A percentile compares a stretch with the other conserved stretches of the same genome.
Conservation (phyloP, 2,888 invertebrate genomes). For the Amblyjoppa proteus region DNA sequence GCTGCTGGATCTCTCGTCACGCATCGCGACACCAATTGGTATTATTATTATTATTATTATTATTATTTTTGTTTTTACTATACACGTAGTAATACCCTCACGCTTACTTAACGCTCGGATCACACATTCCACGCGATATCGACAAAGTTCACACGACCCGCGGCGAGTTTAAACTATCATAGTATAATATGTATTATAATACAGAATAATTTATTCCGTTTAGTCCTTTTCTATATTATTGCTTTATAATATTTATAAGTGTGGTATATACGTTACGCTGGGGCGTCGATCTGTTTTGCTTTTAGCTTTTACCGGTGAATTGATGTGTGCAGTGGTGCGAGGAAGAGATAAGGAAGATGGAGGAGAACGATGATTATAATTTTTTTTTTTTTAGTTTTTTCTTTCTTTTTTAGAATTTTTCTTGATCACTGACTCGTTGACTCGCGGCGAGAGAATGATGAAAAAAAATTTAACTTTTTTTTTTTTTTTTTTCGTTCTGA, state of each 20-base stretch:
- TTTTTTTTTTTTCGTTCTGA: constrained; percentile 7
- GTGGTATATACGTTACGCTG: constrained; percentile 15
- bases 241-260: constrained; percentile 20
- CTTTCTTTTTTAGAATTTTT: constrained; percentile 7
- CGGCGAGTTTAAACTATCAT: constrained; percentile 29
- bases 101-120: constrained; percentile 16
- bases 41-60: not conserved
- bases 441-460: not conserved
- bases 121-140: constrained; percentile 9
- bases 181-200: constrained; percentile 26
- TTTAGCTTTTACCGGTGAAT: not conserved
- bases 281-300: constrained; percentile 19
- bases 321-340: constrained; percentile 34
- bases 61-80: not conserved
- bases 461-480: not conserved
- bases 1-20: constrained; percentile 6
- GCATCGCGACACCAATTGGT: constrained; percentile 3
- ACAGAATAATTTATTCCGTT: constrained; percentile 35
- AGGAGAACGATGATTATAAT: constrained; percentile 34
- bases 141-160: constrained; percentile 47
- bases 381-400: constrained; percentile 14
- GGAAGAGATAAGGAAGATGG: constrained; percentile 53
- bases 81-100: constrained; percentile 1
- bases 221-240: constrained; percentile 23
- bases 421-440: constrained; percentile 10